Conservation (phyloP, 1,140 invertebrate species). For the Luehdorfia chinensis region DNA sequence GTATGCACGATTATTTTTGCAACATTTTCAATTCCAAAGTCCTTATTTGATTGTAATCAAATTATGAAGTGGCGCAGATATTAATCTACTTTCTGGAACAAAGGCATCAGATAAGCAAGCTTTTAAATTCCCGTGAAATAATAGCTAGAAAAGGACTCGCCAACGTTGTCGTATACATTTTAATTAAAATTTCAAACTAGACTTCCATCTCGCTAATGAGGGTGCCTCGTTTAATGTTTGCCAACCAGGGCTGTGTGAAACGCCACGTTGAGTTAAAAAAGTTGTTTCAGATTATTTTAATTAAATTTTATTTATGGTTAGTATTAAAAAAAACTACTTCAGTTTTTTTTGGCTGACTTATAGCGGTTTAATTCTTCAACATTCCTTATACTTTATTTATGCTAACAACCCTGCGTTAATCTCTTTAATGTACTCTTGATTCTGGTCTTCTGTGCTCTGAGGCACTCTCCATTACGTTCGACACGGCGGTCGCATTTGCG, state of each 20-base stretch:
- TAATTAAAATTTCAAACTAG: constrained; percentile 19
- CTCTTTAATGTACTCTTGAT: too few species aligned
- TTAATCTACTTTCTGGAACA: neutral
- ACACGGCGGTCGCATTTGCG: constrained; percentile 27
- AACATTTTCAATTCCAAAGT: constrained; percentile 2
- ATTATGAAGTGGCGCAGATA: neutral
- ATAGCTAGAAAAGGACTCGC: constrained; percentile 11
- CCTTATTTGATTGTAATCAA: neutral
- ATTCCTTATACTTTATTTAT: too few species aligned
- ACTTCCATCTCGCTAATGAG: constrained; percentile 38
- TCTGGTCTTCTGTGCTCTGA: too few species aligned
- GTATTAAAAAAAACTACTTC: too few species aligned
- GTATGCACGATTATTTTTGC: too few species aligned
- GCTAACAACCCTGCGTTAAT: too few species aligned
- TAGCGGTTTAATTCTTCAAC: too few species aligned
- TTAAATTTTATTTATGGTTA: too few species aligned
- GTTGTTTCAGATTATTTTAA: too few species aligned
- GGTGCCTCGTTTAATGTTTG: constrained; percentile 25
- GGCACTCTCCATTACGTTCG: constrained; percentile 30
- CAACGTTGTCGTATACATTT: constrained; percentile 13
- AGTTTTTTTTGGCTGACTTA: too few species aligned
- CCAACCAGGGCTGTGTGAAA: neutral
- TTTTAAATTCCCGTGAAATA: too few species aligned
- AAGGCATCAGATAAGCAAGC: too few species aligned
- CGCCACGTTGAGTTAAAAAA: neutral